Base-by-base conservation (phyloP, 1,140 invertebrate genomes). In the Elymnias hypermnestra region DNA sequence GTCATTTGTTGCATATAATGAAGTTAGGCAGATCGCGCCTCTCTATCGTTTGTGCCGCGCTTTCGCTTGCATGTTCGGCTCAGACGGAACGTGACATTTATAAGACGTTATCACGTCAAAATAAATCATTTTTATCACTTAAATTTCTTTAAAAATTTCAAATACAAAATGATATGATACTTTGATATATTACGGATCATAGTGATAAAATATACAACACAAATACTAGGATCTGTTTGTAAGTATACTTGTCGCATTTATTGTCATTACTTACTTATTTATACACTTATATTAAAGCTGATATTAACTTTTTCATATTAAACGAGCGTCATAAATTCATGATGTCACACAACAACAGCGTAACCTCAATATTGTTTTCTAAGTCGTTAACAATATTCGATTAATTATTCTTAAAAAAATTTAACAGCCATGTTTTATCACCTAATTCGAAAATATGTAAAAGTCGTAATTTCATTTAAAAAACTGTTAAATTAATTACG, bases 341-440 rank as follows among this genome's bases (percentile, higher is more conserved):
- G 53, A 47, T 53, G 60, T 65, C n/a, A n/a, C n/a, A n/a, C n/a
- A n/a, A n/a, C n/a, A n/a, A n/a, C n/a, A 21, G 19, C 6, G 19
- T 63, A 77, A 75, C 71, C 46, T 72, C 60, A 77, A 79, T 69
- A 74, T 60, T 51, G 53, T 51, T 52, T 53, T 47, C 49, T 65
- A 62, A 66, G 63, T 66, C 53, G 60, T 64, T 70, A 70, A 71
- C 66, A 83, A 83, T 71, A 81, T 81, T 63, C 60, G 64, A 69
- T 72, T 74, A 70, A 53, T 62, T 63, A 72, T 40, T 60, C 53
- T 60, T 70, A 72, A 59, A 82, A 21, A 74, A 77, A 70, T 71
- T 77, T 57, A 78, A 83, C 76, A 83, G 76, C 79, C 79, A 83
- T 82, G 44, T 67, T 78, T 72, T 72, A 83, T 75, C 72, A 77